phyloP scores from a whole-genome alignment of 2,888 invertebrate species.

The Phengaris alcon region DNA sequence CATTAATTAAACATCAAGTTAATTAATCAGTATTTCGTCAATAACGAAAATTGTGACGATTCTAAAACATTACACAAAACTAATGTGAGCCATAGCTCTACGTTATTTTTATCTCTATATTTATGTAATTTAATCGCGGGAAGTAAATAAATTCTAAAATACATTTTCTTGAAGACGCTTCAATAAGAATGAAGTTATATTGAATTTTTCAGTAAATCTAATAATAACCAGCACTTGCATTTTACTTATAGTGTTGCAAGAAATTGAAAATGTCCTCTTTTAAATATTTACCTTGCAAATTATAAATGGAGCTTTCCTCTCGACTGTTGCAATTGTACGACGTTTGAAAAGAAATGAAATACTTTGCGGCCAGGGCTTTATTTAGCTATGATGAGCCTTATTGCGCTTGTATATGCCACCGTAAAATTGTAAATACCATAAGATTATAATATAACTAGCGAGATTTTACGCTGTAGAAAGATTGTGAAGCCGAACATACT shows the following conservation, averaged over 20 bases:
- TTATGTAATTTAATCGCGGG: slow-evolving; percentile 2
- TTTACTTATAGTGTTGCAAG: slow-evolving; percentile 18
- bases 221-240: slow-evolving; percentile 27
- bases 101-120: slow-evolving; percentile 1
- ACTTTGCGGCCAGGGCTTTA: not conserved
- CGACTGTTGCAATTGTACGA: not conserved
- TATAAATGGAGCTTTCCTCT: slow-evolving; percentile 17
- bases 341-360: slow-evolving; percentile 4
- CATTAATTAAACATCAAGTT: too few species aligned
- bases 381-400: not conserved
- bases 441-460: too few species aligned
- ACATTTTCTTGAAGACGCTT: slow-evolving; percentile 11
- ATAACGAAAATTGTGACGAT: too few species aligned
- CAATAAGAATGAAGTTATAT: slow-evolving; percentile 12
- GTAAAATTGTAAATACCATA: too few species aligned
- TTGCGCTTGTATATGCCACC: not conserved
- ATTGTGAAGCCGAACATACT: too few species aligned
- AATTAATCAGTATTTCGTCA: too few species aligned
- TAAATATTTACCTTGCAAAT: slow-evolving; percentile 26
- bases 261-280: slow-evolving; percentile 24
- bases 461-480: too few species aligned
- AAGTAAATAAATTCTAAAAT: not conserved
- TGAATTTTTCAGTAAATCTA: slow-evolving; percentile 26
- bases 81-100: not conserved
- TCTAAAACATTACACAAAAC: not conserved